Percentiles rank a stretch among this genome's conserved stretches.
Conservation (phyloP, 2,113 vertebrate genomes). For the Tapirus terrestris region DNA sequence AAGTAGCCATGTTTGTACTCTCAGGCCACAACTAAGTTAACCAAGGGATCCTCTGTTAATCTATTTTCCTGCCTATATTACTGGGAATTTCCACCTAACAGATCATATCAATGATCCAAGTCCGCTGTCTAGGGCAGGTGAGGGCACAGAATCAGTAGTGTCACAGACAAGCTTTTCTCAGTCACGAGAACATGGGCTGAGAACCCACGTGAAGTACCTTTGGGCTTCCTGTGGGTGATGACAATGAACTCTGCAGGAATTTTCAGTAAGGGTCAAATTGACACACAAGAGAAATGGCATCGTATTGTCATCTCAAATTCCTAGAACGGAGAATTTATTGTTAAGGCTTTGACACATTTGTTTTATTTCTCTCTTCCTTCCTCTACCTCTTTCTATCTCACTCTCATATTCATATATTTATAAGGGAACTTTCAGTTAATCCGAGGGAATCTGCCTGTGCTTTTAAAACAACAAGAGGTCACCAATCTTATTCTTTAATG, state of each 20-base stretch:
- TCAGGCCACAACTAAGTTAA: background rate
- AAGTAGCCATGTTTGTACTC: background rate
- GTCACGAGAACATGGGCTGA: background rate
- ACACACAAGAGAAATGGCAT: background rate
- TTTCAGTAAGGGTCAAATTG: background rate
- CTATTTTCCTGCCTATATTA: background rate
- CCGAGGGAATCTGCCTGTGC: background rate
- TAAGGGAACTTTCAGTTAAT: background rate
- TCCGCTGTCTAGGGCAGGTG: background rate
- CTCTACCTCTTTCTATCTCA: background rate
- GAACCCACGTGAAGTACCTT: background rate
- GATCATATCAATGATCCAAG: background rate
- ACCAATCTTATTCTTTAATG: background rate
- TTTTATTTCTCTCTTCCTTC: background rate
- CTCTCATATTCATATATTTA: background rate
- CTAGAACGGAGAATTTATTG: background rate
- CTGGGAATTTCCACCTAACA: background rate
- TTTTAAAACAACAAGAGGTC: background rate
- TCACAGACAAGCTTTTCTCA: background rate
- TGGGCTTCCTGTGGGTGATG: background rate
- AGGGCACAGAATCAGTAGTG: background rate
- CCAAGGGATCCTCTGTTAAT: background rate
- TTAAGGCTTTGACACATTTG: background rate
- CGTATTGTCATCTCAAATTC: background rate
- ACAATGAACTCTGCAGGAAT: background rate